phyloP scores from a whole-genome alignment of 2,113 vertebrate genomes.

The Labeo rohita region DNA sequence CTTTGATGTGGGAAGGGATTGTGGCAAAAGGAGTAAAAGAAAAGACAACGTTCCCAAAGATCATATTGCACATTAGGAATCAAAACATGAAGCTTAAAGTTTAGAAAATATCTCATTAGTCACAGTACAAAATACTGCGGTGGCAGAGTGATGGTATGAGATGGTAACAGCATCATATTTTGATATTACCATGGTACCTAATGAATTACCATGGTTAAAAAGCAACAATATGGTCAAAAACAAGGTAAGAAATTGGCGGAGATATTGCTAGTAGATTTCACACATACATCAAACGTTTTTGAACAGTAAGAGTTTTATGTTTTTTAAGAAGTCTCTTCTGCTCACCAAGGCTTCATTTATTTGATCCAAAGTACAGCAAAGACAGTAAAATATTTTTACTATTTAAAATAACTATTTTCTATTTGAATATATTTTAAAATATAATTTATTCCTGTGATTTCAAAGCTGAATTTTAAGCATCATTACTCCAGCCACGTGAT shows the following conservation, averaged over 20 bases:
- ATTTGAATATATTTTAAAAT: too few species aligned
- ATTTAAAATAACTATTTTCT: too few species aligned
- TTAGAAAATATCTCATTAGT: neutral
- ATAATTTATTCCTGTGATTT: too few species aligned
- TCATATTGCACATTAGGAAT: constrained; percentile 1
- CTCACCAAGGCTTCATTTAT: too few species aligned
- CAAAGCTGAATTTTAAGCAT: too few species aligned
- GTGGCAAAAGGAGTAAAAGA: neutral
- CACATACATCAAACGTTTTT: too few species aligned
- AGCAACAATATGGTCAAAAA: neutral
- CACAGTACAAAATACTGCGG: neutral
- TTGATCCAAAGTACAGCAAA: too few species aligned
- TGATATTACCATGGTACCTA: neutral
- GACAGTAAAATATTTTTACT: too few species aligned
- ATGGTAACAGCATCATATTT: neutral
- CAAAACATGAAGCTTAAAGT: neutral
- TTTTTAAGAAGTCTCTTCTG: too few species aligned
- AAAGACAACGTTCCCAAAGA: neutral
- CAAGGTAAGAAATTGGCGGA: neutral
- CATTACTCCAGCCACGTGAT: too few species aligned
- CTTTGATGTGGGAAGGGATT: constrained; percentile 22
- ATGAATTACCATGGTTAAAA: neutral
- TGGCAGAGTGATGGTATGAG: neutral
- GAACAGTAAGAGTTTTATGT: too few species aligned
- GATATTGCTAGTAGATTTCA: neutral